A percentile compares a stretch with the other conserved stretches of the same genome.
These are phyloP conservation scores for Chionis minor DNA, from an alignment of 2,113 vertebrate species.

Conservation along the genomic window DNA sequence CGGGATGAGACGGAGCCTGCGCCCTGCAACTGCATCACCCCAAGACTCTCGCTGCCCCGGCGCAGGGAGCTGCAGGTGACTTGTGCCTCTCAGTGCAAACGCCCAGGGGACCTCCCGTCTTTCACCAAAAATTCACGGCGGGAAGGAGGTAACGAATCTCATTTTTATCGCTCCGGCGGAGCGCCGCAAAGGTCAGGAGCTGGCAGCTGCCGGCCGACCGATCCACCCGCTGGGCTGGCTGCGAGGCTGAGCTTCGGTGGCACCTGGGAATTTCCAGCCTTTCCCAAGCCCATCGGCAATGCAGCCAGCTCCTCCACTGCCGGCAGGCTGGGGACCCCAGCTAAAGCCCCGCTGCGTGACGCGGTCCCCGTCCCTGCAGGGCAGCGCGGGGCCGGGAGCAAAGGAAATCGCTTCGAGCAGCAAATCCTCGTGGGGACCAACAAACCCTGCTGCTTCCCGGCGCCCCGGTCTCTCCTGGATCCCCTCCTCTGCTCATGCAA, in stretches of 20 bases:
- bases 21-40: background rate
- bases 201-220: background rate
- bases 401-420: background rate
- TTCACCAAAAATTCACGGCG: background rate
- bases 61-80: fast-evolving
- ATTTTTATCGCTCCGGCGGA: background rate
- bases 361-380: fast-evolving
- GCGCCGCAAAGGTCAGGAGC: background rate
- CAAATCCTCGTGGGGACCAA: fast-evolving
- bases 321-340: background rate
- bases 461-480: background rate
- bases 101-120: background rate
- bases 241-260: background rate
- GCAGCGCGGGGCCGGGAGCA: fast-evolving
- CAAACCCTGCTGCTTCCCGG: background rate
- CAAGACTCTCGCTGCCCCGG: background rate
- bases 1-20: background rate
- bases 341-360: fast-evolving
- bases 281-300: background rate
- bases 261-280: background rate
- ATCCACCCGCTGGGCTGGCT: background rate
- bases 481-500: background rate
- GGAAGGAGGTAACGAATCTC: background rate
- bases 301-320: background rate
- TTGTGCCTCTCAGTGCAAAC: background rate